A percentile compares a stretch with the other conserved stretches of the same genome.
phyloP scores from a whole-genome alignment of 2,797 vertebrate species.

The Mormyrus proboscirostris region DNA sequence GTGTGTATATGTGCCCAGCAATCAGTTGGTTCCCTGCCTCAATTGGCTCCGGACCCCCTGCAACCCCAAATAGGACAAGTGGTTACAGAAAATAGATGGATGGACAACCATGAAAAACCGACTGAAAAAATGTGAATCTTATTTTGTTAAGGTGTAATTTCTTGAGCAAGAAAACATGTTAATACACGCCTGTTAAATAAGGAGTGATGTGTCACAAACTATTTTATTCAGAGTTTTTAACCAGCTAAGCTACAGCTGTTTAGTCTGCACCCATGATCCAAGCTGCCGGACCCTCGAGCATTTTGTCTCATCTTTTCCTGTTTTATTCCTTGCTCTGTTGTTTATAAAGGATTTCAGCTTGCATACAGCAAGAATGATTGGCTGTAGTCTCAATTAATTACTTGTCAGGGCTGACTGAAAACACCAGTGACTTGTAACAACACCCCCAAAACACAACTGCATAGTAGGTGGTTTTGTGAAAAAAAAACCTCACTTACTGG shows the following conservation, averaged over 20 bases:
- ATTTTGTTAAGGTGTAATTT: not conserved
- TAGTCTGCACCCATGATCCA: not conserved
- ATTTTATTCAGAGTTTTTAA: not conserved
- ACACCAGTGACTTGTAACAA: not conserved
- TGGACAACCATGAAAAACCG: not conserved
- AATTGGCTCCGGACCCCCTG: not conserved
- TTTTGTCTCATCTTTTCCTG: not conserved
- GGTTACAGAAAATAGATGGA: not conserved
- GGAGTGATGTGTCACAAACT: not conserved
- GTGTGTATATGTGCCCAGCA: not conserved
- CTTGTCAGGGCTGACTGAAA: not conserved
- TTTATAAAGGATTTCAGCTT: not conserved
- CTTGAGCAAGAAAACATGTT: not conserved
- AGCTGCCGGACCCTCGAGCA: not conserved
- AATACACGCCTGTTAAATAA: not conserved
- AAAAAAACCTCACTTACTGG: not conserved
- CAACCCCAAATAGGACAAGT: not conserved
- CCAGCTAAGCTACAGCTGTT: not conserved
- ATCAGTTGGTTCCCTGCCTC: not conserved
- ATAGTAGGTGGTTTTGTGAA: not conserved
- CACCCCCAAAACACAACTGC: not conserved
- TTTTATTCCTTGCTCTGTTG: not conserved
- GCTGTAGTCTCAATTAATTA: not conserved
- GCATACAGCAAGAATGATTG: not conserved
- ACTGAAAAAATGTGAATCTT: not conserved